These are phyloP conservation scores for Auanema sp. DNA, from an alignment of 2,888 invertebrate species.

Conservation along the genomic window DNA sequence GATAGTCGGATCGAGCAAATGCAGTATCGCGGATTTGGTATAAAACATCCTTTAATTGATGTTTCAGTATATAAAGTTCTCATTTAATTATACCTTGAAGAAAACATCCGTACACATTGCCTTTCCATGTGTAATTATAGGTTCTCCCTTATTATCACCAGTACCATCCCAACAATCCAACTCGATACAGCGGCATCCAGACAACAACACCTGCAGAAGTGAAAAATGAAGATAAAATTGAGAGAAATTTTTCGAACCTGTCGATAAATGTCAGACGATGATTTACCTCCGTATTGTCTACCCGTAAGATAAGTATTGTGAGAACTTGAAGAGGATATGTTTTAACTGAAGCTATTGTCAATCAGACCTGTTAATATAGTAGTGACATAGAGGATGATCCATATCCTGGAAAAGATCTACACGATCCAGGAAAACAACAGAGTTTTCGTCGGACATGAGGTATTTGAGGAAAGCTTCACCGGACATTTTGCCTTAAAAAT, in stretches of 20 bases:
- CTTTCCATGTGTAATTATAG: slow-evolving; percentile 98
- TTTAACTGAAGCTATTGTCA: neutral
- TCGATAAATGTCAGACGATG: slow-evolving; percentile 95
- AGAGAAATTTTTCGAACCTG: slow-evolving; percentile 24
- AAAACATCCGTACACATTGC: slow-evolving; percentile 99
- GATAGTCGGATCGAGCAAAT: slow-evolving; percentile 95
- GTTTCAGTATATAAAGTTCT: neutral
- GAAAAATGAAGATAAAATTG: neutral
- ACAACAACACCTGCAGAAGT: slow-evolving; percentile 80
- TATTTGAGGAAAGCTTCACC: slow-evolving; percentile 96
- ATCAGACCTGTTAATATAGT: slow-evolving; percentile 81
- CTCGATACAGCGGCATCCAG: slow-evolving; percentile 82
- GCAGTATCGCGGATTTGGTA: slow-evolving; percentile 95
- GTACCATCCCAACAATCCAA: slow-evolving; percentile 66
- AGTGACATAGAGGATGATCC: slow-evolving; percentile 96
- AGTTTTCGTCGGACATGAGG: slow-evolving; percentile 99
- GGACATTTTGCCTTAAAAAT: slow-evolving; percentile 59
- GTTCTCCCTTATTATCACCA: slow-evolving; percentile 76
- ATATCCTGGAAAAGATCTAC: slow-evolving; percentile 75
- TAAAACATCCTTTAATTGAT: slow-evolving; percentile 78
- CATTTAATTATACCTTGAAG: slow-evolving; percentile 75
- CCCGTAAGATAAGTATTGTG: slow-evolving; percentile 93
- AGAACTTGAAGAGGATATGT: slow-evolving; percentile 67
- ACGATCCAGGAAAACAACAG: slow-evolving; percentile 96
- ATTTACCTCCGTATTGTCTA: slow-evolving; percentile 95